A percentile compares a stretch with the other conserved stretches of the same genome.
These are phyloP conservation scores for Drosophila fulvimacula DNA, from an alignment of 2,888 invertebrate genomes.

Conservation along the genomic window DNA sequence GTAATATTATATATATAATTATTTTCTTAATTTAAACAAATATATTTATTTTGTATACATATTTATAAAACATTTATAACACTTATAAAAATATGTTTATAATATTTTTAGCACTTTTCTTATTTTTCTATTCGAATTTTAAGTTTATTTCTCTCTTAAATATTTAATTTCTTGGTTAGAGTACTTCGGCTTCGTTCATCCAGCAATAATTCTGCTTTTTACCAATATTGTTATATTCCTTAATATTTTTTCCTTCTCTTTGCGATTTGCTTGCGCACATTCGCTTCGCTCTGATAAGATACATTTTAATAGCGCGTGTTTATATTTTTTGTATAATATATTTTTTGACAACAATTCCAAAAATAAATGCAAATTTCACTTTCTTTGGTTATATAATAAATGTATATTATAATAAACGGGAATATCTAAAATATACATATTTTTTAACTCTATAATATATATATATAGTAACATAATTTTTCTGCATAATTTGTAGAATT, in stretches of 20 bases:
- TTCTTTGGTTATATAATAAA: constrained; percentile 11
- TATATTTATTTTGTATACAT: not conserved
- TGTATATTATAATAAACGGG: not conserved
- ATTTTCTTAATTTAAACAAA: too few relatives aligned
- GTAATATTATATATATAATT: too few relatives aligned
- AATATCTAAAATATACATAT: not conserved
- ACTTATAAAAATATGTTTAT: not conserved
- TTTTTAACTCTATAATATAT: not conserved
- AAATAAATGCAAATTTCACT: not conserved
- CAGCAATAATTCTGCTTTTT: constrained; percentile 1
- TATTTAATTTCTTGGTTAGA: not conserved
- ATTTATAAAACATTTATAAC: not conserved
- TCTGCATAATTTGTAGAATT: constrained; percentile 1
- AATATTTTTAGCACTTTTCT: not conserved
- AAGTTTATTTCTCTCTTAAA: not conserved
- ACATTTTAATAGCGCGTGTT: constrained; percentile 50
- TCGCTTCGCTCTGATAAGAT: constrained; percentile 61
- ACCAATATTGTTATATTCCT: constrained; percentile 19
- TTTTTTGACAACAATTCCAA: constrained; percentile 27
- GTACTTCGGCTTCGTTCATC: constrained; percentile 20
- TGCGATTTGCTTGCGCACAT: constrained; percentile 29
- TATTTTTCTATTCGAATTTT: not conserved
- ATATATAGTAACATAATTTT: not conserved
- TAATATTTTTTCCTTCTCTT: constrained; percentile 21
- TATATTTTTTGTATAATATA: not conserved